These are phyloP conservation scores for Gastrophysa polygoni DNA, from an alignment of 2,888 invertebrate genomes.

Conservation along the genomic window DNA sequence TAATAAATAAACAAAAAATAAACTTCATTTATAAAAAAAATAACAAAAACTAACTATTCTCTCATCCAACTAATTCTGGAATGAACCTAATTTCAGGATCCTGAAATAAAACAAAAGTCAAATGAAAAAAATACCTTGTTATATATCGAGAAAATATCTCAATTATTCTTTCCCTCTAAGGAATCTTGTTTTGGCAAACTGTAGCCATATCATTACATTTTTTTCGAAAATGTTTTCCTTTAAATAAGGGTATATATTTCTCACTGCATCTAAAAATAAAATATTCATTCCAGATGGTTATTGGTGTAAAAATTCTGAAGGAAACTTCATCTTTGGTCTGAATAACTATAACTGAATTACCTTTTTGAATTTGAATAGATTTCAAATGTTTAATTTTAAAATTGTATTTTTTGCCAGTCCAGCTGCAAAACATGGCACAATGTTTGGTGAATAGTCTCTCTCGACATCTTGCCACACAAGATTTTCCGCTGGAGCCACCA, in stretches of 20 bases:
- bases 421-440: not conserved
- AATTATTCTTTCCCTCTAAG: too few species aligned
- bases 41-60: too few species aligned
- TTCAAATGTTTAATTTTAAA: not conserved
- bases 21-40: too few species aligned
- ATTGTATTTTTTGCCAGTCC: not conserved
- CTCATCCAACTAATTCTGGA: too few species aligned
- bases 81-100: too few species aligned
- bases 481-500: not conserved
- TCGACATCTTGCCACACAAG: not conserved
- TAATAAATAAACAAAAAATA: too few species aligned
- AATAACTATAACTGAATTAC: not conserved
- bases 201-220: not conserved
- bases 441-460: not conserved
- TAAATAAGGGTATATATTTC: not conserved
- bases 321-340: too few species aligned
- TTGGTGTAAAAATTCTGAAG: too few species aligned
- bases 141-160: too few species aligned
- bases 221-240: not conserved
- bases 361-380: not conserved
- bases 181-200: too few species aligned
- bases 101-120: too few species aligned
- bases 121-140: too few species aligned
- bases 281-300: not conserved
- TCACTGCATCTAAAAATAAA: not conserved